These are phyloP conservation scores for Romanogobio albipinnatus DNA, from an alignment of 2,113 vertebrate genomes.

Conservation along the genomic window DNA sequence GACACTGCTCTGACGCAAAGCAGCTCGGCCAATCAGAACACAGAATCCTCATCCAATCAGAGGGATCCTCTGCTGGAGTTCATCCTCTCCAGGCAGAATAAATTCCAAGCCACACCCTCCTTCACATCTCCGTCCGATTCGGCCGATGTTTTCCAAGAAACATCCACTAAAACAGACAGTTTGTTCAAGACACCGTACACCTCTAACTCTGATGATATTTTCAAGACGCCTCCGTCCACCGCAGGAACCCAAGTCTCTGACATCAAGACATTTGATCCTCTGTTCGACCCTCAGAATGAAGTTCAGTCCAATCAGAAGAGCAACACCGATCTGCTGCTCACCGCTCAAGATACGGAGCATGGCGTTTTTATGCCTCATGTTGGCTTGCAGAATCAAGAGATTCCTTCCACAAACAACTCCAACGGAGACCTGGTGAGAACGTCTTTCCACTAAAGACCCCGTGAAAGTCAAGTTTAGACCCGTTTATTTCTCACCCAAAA, in stretches of 20 bases:
- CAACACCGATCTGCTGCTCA: background rate
- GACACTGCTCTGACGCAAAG: background rate
- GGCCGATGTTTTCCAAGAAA: background rate
- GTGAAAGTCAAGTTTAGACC: background rate
- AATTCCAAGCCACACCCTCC: background rate
- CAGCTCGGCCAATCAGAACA: constrained; percentile 1
- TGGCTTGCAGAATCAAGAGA: background rate
- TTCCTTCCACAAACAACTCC: background rate
- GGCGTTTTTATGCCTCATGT: background rate
- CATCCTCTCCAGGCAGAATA: constrained; percentile 34
- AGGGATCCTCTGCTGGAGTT: constrained; percentile 36
- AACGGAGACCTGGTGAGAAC: constrained; percentile 31
- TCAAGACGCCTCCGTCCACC: background rate
- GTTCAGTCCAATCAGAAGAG: background rate
- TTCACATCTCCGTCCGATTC: background rate
- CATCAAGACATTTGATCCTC: constrained; percentile 1
- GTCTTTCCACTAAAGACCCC: background rate
- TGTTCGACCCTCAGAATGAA: background rate
- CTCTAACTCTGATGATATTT: constrained; percentile 14
- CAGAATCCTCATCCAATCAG: background rate
- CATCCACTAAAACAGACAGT: background rate
- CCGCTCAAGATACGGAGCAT: background rate
- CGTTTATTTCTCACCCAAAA: background rate
- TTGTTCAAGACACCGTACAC: background rate
- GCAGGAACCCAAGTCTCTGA: background rate